Evolutionary conservation across 2,797 vertebrate genomes (phyloP).

Genomic region (Cossypha niveicapilla): DNA sequence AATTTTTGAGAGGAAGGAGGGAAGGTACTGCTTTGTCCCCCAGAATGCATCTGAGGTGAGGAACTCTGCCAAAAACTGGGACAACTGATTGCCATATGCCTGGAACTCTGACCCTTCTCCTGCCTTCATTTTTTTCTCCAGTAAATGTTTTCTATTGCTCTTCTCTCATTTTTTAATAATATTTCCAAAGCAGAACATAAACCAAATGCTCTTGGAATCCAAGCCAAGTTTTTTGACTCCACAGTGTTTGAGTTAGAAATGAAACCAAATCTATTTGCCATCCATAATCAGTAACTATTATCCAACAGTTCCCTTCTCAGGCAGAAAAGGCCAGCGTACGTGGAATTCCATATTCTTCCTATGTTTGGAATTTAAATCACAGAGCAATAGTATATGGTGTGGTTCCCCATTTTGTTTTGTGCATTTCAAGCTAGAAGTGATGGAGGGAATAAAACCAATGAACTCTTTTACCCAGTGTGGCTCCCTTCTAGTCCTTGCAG

Average conservation of each 20-base stretch:
- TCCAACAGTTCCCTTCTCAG: not conserved
- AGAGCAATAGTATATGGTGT: not conserved
- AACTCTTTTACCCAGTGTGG: not conserved
- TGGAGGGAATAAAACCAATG: not conserved
- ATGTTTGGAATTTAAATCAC: not conserved
- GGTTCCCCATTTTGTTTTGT: not conserved
- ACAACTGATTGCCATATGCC: not conserved
- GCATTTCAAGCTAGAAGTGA: not conserved
- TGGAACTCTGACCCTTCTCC: not conserved
- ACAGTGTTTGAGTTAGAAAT: conserved; percentile 11
- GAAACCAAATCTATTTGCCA: conserved; percentile 33
- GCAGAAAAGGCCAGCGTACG: not conserved
- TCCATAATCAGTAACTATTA: not conserved
- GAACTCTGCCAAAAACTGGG: not conserved
- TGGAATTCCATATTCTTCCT: not conserved
- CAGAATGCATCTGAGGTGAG: not conserved
- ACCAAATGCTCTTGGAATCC: conserved; percentile 47
- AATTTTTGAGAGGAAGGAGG: fast-evolving
- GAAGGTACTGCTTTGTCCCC: not conserved
- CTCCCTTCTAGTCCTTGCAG: not conserved
- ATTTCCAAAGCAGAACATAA: conserved; percentile 49
- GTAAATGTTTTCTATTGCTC: conserved; percentile 28
- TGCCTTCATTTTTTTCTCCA: not conserved
- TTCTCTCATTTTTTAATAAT: conserved; percentile 34
- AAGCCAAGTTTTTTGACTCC: conserved; percentile 41